Conservation (phyloP, 2,888 invertebrate species). For the Drosophila silvestris region DNA sequence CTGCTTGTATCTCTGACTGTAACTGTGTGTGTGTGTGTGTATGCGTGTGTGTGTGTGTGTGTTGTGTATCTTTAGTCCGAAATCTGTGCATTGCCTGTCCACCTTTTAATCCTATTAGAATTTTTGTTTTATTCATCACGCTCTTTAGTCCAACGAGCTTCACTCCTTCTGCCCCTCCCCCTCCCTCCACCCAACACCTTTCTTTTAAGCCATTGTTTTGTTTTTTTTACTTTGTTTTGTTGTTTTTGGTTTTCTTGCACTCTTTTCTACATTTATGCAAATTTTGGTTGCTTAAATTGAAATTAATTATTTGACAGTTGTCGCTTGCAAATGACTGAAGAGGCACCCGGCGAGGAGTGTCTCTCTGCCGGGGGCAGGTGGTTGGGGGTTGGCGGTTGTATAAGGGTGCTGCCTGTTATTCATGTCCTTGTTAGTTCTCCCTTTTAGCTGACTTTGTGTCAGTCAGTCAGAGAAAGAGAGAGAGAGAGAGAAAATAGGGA, state of each 20-base stretch:
- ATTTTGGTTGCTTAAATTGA: conserved; percentile 80
- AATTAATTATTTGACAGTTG: conserved; percentile 82
- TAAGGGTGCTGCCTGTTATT: conserved; percentile 20
- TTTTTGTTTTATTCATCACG: conserved; percentile 79
- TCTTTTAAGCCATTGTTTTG: conserved; percentile 1
- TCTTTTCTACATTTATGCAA: conserved; percentile 70
- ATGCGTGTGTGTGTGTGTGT: conserved; percentile 7
- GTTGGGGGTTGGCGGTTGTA: neutral
- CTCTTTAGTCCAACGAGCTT: conserved; percentile 40
- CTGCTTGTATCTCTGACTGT: conserved; percentile 16
- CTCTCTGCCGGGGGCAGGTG: neutral
- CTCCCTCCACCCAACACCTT: neutral
- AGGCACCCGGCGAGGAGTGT: conserved; percentile 17
- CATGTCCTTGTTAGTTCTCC: conserved; percentile 32
- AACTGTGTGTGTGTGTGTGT: neutral
- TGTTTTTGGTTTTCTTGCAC: conserved; percentile 7
- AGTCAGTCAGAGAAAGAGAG: conserved; percentile 4
- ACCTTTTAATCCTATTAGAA: conserved; percentile 79
- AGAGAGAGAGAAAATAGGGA: conserved; percentile 5
- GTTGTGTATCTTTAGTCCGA: conserved; percentile 29
- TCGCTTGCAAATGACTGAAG: conserved; percentile 68
- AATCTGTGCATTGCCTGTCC: conserved; percentile 70
- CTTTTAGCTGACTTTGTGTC: conserved; percentile 46
- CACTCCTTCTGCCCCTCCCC: conserved; percentile 22
- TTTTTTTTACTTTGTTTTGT: conserved; percentile 2